Percentiles rank a stretch among this genome's conserved stretches.
phyloP scores from a whole-genome alignment of 2,113 vertebrate genomes.

The Fulmarus glacialis region DNA sequence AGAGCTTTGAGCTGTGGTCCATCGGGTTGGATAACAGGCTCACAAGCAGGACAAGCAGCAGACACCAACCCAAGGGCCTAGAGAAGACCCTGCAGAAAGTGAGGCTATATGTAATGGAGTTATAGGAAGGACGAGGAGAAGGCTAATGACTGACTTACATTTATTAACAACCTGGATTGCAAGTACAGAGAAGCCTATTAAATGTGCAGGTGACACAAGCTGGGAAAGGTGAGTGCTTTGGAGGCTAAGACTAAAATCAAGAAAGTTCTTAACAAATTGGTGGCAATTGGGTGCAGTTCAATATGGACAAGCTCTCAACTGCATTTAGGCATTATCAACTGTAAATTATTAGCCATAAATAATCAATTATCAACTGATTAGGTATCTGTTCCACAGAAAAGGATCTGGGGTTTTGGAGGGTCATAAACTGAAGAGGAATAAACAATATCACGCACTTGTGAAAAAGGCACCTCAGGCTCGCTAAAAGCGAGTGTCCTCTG shows the following conservation, averaged over 20 bases:
- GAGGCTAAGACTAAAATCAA: not conserved
- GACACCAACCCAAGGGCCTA: not conserved
- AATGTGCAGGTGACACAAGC: not conserved
- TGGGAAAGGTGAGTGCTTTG: not conserved
- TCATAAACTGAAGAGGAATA: not conserved
- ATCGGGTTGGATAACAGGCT: accelerated
- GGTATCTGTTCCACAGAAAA: accelerated
- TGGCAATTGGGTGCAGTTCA: not conserved
- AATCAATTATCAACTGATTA: not conserved
- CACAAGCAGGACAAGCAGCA: not conserved
- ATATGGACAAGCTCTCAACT: not conserved
- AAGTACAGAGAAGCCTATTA: not conserved
- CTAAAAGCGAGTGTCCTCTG: not conserved
- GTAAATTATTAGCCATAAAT: not conserved
- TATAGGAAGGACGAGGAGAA: accelerated
- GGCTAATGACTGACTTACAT: not conserved
- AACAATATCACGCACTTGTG: not conserved
- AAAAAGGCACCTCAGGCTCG: not conserved
- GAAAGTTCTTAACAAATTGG: not conserved
- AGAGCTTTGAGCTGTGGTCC: not conserved
- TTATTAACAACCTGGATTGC: not conserved
- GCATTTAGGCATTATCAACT: not conserved
- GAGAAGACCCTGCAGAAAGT: not conserved
- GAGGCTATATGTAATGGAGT: accelerated
- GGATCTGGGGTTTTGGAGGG: not conserved